Evolutionary conservation across 2,888 invertebrate species (phyloP).

Genomic region (Anorthoa munda): DNA sequence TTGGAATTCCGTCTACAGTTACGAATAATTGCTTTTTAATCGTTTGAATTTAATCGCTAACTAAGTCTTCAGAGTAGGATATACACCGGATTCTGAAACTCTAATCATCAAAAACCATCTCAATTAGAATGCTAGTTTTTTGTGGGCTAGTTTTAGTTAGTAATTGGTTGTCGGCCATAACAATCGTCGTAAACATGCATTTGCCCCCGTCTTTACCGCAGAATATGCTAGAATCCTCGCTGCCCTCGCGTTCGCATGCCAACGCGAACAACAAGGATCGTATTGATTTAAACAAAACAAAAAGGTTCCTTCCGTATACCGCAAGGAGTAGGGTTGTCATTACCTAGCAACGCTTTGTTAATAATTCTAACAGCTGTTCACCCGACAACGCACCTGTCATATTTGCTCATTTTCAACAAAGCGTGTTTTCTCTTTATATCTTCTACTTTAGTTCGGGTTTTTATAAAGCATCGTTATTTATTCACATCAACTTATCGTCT

Average conservation of each 20-base stretch:
- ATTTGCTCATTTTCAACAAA: constrained; percentile 51
- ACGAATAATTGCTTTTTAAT: constrained; percentile 15
- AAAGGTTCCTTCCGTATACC: constrained; percentile 31
- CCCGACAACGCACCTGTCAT: constrained; percentile 66
- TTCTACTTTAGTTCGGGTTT: constrained; percentile 52
- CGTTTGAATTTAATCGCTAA: constrained; percentile 8
- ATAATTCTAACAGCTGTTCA: constrained; percentile 67
- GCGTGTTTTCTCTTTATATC: constrained; percentile 41
- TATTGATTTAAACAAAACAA: constrained; percentile 55
- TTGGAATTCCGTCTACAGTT: constrained; percentile 24
- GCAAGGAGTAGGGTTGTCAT: constrained; percentile 56
- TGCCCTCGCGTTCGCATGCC: not conserved
- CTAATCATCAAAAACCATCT: not conserved
- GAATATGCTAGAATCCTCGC: not conserved
- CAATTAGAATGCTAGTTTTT: no score
- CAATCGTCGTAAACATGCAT: not conserved
- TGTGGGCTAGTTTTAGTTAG: no score
- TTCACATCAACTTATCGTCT: constrained; percentile 52
- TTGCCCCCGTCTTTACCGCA: not conserved
- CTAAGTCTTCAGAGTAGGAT: not conserved
- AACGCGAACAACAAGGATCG: constrained; percentile 30
- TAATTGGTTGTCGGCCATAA: not conserved
- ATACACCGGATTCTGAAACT: not conserved
- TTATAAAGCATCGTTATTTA: constrained; percentile 59
- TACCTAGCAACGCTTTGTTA: constrained; percentile 72